A percentile compares a stretch with the other conserved stretches of the same genome.
These are phyloP conservation scores for Sisyra terminalis DNA, from an alignment of 2,888 invertebrate genomes.

Conservation along the genomic window DNA sequence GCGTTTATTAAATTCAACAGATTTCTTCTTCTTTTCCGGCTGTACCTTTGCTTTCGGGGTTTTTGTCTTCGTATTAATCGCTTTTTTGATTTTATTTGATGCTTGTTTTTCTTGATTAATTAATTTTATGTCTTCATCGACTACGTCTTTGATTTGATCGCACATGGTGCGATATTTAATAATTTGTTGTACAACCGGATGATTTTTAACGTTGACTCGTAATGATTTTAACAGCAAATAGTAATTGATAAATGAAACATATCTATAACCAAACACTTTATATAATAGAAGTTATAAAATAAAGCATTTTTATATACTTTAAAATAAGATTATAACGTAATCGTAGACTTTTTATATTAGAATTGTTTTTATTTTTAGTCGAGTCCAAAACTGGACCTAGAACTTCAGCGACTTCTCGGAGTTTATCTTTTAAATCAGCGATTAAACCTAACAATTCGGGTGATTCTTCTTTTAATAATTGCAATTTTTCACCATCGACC, in stretches of 20 bases:
- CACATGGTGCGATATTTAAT: slow-evolving; percentile 65
- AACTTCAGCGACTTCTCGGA: slow-evolving; percentile 23
- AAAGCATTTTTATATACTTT: too few relatives aligned
- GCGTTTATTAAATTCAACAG: slow-evolving; percentile 23
- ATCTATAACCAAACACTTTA: too few relatives aligned
- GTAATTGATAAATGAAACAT: slow-evolving; percentile 72
- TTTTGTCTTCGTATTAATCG: slow-evolving; percentile 10
- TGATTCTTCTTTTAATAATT: slow-evolving; percentile 66
- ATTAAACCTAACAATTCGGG: slow-evolving; percentile 71
- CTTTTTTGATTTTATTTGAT: background rate
- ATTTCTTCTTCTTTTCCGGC: slow-evolving; percentile 27
- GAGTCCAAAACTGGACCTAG: slow-evolving; percentile 49
- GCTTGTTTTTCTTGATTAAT: slow-evolving; percentile 45
- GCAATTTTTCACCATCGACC: slow-evolving; percentile 56
- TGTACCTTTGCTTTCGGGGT: slow-evolving; percentile 7
- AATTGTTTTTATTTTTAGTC: slow-evolving; percentile 35
- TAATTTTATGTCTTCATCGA: slow-evolving; percentile 46
- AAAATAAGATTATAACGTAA: slow-evolving; percentile 7
- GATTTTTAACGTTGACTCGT: slow-evolving; percentile 52
- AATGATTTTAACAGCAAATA: slow-evolving; percentile 72
- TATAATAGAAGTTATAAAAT: too few relatives aligned
- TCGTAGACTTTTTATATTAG: slow-evolving; percentile 4
- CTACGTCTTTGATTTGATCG: slow-evolving; percentile 53
- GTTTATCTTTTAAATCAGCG: slow-evolving; percentile 48
- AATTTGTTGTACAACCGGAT: slow-evolving; percentile 79